A percentile compares a stretch with the other conserved stretches of the same genome.
Evolutionary conservation across 2,113 vertebrate genomes (phyloP).

Genomic region (Meriones unguiculatus): DNA sequence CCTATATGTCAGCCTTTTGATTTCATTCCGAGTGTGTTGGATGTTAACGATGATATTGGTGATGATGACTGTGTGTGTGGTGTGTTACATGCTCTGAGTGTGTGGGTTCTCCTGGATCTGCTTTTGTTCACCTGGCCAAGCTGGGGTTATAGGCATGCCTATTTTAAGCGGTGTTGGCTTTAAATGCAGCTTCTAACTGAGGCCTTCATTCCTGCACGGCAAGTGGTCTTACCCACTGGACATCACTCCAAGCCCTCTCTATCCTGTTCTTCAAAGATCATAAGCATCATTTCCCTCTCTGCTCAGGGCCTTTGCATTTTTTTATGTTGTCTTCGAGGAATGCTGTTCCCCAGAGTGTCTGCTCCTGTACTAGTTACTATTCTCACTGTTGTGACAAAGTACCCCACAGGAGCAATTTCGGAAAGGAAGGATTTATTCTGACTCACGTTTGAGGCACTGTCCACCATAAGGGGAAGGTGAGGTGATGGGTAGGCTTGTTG

Average conservation of each 20-base stretch:
- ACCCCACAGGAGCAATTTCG: background rate
- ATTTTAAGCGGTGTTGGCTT: too few species aligned
- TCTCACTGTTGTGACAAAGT: background rate
- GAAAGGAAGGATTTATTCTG: background rate
- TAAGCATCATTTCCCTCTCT: background rate
- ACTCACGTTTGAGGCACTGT: background rate
- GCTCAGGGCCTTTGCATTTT: background rate
- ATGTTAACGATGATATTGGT: too few species aligned
- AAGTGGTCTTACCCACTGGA: background rate
- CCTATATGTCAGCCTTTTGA: background rate
- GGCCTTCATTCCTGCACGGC: background rate
- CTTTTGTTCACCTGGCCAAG: background rate
- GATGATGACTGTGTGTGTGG: background rate
- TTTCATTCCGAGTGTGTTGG: background rate
- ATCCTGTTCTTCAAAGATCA: background rate
- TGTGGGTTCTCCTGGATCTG: background rate
- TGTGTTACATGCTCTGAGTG: background rate
- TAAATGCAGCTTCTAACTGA: too few species aligned
- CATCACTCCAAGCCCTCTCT: background rate
- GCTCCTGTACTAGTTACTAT: background rate
- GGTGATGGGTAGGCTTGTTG: too few species aligned
- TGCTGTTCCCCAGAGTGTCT: background rate
- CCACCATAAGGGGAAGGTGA: background rate
- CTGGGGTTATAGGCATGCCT: background rate
- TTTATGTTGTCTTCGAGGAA: background rate